Conservation (phyloP, 2,888 invertebrate species). For the Ichneumon xanthorius region DNA sequence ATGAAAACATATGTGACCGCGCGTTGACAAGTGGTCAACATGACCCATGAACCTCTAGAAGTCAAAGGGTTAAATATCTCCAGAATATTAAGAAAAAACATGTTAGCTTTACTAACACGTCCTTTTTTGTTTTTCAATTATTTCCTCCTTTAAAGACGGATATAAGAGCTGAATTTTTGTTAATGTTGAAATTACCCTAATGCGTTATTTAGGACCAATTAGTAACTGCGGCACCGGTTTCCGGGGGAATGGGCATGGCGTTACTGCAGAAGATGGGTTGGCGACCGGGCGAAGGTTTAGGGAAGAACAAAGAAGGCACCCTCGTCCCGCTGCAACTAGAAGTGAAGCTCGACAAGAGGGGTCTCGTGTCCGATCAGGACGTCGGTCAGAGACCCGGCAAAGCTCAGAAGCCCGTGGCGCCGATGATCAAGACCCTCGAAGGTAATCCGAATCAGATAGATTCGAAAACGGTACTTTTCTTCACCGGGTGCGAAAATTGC, state of each 20-base stretch:
- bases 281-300: slow-evolving; percentile 98
- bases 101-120: background rate
- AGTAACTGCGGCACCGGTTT: slow-evolving; percentile 94
- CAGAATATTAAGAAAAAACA: background rate
- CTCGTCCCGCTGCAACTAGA: slow-evolving; percentile 96
- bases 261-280: slow-evolving; percentile 99
- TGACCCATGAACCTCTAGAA: background rate
- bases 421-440: slow-evolving; percentile 82
- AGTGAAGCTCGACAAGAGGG: slow-evolving; percentile 98
- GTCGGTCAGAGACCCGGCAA: slow-evolving; percentile 82
- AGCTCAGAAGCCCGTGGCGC: slow-evolving; percentile 77
- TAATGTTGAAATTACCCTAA: slow-evolving; percentile 56
- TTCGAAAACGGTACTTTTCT: background rate
- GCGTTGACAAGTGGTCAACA: background rate
- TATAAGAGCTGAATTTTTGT: slow-evolving; percentile 21
- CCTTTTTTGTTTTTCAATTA: background rate
- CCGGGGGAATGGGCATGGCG: slow-evolving; percentile 98
- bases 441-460: slow-evolving; percentile 71
- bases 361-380: slow-evolving; percentile 92
- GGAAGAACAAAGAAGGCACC: slow-evolving; percentile 97
- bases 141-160: slow-evolving; percentile 4
- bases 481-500: too few species aligned
- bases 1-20: background rate
- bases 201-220: slow-evolving; percentile 92
- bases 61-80: background rate